Evolutionary conservation across 2,797 vertebrate genomes (phyloP).

Genomic region (Microctenopoma steveboyesi): DNA sequence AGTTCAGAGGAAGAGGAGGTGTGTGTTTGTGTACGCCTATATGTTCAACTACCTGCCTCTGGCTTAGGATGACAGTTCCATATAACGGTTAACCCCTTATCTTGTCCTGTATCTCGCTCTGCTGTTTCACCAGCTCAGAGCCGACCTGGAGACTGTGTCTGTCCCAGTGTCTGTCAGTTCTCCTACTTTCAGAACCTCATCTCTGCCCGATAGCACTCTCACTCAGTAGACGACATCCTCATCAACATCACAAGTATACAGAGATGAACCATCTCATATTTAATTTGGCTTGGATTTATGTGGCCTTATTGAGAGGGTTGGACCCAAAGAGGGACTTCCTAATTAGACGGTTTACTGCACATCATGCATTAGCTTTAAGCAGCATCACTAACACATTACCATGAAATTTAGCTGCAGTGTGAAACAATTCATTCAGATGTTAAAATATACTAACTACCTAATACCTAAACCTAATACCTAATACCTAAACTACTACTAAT

Average conservation of each 20-base stretch:
- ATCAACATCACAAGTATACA: slow-evolving; percentile 56
- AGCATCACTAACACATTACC: slow-evolving; percentile 3
- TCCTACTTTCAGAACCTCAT: slow-evolving; percentile 97
- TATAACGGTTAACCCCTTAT: slow-evolving; percentile 50
- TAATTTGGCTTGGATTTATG: slow-evolving; percentile 30
- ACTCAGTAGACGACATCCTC: slow-evolving; percentile 64
- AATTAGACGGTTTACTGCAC: background rate
- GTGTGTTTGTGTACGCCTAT: slow-evolving; percentile 67
- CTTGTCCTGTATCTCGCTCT: slow-evolving; percentile 59
- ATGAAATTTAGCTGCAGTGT: slow-evolving; percentile 3
- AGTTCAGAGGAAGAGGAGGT: slow-evolving; percentile 99
- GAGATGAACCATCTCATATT: slow-evolving; percentile 62
- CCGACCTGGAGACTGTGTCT: slow-evolving; percentile 70
- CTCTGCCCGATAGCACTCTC: slow-evolving; percentile 82
- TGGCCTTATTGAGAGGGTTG: slow-evolving; percentile 58
- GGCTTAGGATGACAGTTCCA: slow-evolving; percentile 55
- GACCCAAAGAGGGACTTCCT: slow-evolving; percentile 54
- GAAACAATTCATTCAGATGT: background rate
- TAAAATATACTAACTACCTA: background rate
- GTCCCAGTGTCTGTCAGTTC: slow-evolving; percentile 87
- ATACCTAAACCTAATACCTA: too few relatives aligned
- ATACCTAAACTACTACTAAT: too few relatives aligned
- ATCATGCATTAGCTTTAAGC: background rate
- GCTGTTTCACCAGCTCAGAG: slow-evolving; percentile 68
- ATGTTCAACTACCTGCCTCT: slow-evolving; percentile 76